Base-by-base conservation (phyloP, 2,797 vertebrate species). In the Macropodus opercularis region DNA sequence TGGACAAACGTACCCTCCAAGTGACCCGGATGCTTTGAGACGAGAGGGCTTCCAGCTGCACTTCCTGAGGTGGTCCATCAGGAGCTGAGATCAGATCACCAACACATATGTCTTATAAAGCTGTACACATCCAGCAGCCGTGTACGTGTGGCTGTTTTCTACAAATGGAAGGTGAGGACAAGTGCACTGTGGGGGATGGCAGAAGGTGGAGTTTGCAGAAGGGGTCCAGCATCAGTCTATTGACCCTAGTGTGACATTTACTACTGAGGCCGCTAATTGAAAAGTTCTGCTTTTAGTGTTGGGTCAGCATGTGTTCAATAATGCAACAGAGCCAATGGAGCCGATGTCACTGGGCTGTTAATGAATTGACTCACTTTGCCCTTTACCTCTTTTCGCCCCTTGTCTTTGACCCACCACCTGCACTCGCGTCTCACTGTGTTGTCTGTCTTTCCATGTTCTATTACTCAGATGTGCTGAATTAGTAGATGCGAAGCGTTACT, bases 21-120 rank as follows among this genome's bases (percentile, higher is more conserved):
- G 94, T 93, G 70, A 99, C 95, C 84, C 95, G 90, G 87, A 98
- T 98, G 90, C 96, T 98, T 85, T 98, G 97, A 47, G 97, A 99
- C 29, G 97, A 96, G 55, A 96, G 89, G 22, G 97, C 95, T 75
- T 98, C 97, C 50, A 99, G 93, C 51, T 96, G 95, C 27, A 99
- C 97, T 9, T 99, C 97, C 83, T 98, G 95, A 50, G 97, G 97
- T 12, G 97, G 96, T 35, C 97, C 97, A 27, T 99, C 97, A 52
- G 97, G 97, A 87, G 97, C 97, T 99, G 87, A 23, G 27, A 76
- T 72, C 40, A 83, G 1, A 85, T 53, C 51, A 75, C 31, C 34
- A 40, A 69, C 44, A 69, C 18, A 26, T 0, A 13, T n/a, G 39
- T 15, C 11, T 72, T 18, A 47, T 12, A 24, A 72, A 59, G 41